Evolutionary conservation across 2,797 vertebrate species (phyloP).

Genomic region (Fratercula arctica): DNA sequence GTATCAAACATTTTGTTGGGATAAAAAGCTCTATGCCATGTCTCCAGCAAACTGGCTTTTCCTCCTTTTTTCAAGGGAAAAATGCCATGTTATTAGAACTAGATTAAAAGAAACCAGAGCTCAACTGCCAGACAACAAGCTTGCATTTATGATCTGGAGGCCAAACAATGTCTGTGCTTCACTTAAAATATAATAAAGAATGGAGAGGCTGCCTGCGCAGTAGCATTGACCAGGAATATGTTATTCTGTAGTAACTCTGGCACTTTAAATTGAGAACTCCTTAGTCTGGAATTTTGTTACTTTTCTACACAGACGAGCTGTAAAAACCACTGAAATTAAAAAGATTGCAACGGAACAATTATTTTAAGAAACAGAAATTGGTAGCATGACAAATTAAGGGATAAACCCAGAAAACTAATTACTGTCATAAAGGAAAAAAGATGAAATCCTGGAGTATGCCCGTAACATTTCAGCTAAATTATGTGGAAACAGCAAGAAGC

Average conservation of each 20-base stretch:
- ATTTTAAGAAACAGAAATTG: conserved; percentile 41
- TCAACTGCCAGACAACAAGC: not conserved
- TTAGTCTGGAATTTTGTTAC: not conserved
- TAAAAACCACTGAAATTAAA: not conserved
- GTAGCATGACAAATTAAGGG: conserved; percentile 1
- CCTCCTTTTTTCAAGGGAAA: not conserved
- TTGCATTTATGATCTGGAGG: not conserved
- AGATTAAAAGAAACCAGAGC: not conserved
- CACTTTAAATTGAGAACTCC: not conserved
- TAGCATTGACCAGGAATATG: not conserved
- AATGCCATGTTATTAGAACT: not conserved
- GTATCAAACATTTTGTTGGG: not conserved
- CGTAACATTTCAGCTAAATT: not conserved
- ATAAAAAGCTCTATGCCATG: not conserved
- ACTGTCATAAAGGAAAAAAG: not conserved
- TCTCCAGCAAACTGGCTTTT: not conserved
- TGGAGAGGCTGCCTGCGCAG: not conserved
- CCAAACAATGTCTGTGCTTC: not conserved
- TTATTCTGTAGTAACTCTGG: not conserved
- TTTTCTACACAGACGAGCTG: not conserved
- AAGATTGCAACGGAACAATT: not conserved
- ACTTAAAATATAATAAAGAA: not conserved
- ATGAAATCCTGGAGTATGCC: not conserved
- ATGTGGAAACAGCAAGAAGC: not conserved
- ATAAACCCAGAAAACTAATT: conserved; percentile 21